Base-by-base conservation (phyloP, 2,888 invertebrate species). In the Dyspetes luteomarginatus region DNA sequence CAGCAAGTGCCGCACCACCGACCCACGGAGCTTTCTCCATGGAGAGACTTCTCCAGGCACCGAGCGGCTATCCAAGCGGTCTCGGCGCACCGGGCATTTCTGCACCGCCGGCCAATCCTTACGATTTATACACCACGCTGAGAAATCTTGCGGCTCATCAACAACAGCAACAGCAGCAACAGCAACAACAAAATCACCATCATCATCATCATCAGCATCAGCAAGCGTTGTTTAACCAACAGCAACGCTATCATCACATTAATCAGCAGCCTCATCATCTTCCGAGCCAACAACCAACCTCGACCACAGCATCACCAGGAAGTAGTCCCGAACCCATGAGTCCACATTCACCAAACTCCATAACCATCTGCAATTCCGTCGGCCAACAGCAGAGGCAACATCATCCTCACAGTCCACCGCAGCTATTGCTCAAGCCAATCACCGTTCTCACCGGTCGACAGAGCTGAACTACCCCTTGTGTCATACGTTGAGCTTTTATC, bases 281-380 rank as follows among this genome's bases (percentile, higher is more conserved):
- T 2, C 68, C 88, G 2, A 86, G 87, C 2, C 91, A 89, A n/a
- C n/a, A n/a, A 64, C 85, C 90, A 0, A 85, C 89, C 2, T 90
- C 91, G 0, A 88, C 88, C 3, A 90, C 91, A 0, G 90, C 90
- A 0, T 92, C 92, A 0, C 91, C 91, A 0, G 93, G 93, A 24
- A 91, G 94, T 84, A 94, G 94, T 82, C 94, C 92, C 4, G 92
- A 92, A 72, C 92, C 94, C 0, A 89, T 94, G 89, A 90, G 93
- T 78, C 90, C 92, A 85, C 93, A 92, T 84, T 89, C 83, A 84
- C 91, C 79, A 78, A 90, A 24, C 0, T 91, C 93, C 0, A 89
- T 93, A 85, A 89, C 91, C 0, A 93, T 93, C 82, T 92, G 92
- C 26, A 91, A 91, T 30, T 93, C 93, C 7, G 92, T 93, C 12